A percentile compares a stretch with the other conserved stretches of the same genome.
These are phyloP conservation scores for Drosophila peninsularis DNA, from an alignment of 2,888 invertebrate species.

Conservation along the genomic window DNA sequence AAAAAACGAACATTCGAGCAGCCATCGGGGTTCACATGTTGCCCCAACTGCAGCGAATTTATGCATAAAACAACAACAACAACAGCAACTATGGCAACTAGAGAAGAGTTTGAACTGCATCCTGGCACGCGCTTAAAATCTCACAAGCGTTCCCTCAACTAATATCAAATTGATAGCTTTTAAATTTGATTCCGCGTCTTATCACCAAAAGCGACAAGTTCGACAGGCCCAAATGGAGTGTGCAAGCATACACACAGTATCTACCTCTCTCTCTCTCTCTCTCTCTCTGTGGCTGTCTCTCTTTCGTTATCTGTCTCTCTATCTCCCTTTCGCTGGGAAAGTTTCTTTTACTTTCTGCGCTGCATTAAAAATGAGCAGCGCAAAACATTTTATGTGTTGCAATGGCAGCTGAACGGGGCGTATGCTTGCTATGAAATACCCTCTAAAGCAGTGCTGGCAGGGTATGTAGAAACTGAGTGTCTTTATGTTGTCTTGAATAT, in stretches of 20 bases:
- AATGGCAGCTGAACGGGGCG: constrained; percentile 46
- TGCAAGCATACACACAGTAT: constrained; percentile 22
- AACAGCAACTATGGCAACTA: constrained; percentile 15
- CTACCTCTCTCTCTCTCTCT: not conserved
- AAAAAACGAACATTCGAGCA: constrained; percentile 33
- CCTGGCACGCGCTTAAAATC: constrained; percentile 57
- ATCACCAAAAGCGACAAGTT: constrained; percentile 67
- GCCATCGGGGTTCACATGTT: constrained; percentile 41
- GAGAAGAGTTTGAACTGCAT: constrained; percentile 39
- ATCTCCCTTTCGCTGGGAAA: not conserved
- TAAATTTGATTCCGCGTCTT: constrained; percentile 82
- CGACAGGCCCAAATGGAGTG: constrained; percentile 61
- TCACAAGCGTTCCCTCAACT: constrained; percentile 58
- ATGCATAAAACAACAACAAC: constrained; percentile 18
- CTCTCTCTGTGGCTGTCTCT: not conserved
- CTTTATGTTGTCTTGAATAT: no score
- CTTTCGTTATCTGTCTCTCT: not conserved
- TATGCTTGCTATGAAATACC: constrained; percentile 52
- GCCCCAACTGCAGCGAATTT: constrained; percentile 14
- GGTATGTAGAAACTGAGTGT: not conserved
- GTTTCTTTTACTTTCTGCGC: constrained; percentile 32
- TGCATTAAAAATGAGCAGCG: constrained; percentile 77
- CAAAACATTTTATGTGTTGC: constrained; percentile 67
- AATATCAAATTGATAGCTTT: constrained; percentile 82
- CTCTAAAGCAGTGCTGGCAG: not conserved